These are phyloP conservation scores for Lymantria dispar DNA, from an alignment of 2,888 invertebrate genomes.

Conservation along the genomic window DNA sequence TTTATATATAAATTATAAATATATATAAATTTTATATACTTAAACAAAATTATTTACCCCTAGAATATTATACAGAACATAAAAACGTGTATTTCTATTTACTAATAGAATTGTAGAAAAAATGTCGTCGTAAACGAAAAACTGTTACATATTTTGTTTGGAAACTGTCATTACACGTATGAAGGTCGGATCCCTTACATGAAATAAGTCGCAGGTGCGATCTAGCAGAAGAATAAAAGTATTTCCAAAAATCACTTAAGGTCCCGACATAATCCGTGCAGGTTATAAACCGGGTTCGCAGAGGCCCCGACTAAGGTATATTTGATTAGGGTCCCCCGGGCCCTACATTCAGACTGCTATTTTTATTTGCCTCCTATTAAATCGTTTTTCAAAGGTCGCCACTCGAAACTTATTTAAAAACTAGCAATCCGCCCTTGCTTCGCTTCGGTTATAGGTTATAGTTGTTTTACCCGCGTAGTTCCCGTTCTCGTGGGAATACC, in stretches of 20 bases:
- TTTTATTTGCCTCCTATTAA: slow-evolving; percentile 67
- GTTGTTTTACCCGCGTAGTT: no score
- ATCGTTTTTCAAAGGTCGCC: slow-evolving; percentile 67
- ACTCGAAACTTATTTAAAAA: slow-evolving; percentile 12
- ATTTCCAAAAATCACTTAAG: slow-evolving; percentile 54
- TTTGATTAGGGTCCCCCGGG: slow-evolving; percentile 68
- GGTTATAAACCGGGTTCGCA: slow-evolving; percentile 57
- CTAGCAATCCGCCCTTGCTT: no score
- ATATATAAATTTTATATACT: no score
- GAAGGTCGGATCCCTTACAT: slow-evolving; percentile 2
- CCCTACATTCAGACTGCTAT: slow-evolving; percentile 53
- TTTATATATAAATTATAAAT: no score
- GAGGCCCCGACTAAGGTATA: slow-evolving; percentile 59
- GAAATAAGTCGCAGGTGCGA: slow-evolving; percentile 34
- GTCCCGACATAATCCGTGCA: slow-evolving; percentile 49
- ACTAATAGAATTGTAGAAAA: slow-evolving; percentile 4
- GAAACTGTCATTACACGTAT: slow-evolving; percentile 18
- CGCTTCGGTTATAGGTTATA: no score
- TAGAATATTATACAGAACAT: neutral
- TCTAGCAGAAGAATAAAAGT: slow-evolving; percentile 31
- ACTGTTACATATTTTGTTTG: slow-evolving; percentile 15
- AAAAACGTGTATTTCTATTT: neutral
- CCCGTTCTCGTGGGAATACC: no score
- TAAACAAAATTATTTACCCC: neutral
- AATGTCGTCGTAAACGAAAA: slow-evolving; percentile 12